Evolutionary conservation across 23 tunicate genomes (phyloP), one percentile per base, ranked within the genome.

Genomic region (Aplidium turbinatum): DNA sequence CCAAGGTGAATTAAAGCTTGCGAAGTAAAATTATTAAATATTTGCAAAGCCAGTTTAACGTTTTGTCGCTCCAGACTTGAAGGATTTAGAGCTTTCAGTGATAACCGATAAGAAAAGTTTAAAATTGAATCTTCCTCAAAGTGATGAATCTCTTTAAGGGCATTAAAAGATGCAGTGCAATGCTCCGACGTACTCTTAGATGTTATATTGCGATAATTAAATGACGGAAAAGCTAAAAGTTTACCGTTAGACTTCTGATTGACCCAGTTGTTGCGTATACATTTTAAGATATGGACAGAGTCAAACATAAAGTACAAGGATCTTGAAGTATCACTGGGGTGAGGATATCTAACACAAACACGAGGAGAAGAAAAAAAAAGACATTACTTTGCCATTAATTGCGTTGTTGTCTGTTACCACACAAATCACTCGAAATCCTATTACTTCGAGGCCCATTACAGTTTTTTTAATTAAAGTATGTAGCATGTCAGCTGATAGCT

Each of bases 221-320:
- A 65, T 11, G 50, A 18, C 5, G 72, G 72, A 65, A 18, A 65
- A 3, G 19, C 25, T n/a, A 65, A 18, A 23, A 48, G 38, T 35
- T 26, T 22, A 18, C 23, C 23, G 3, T 6, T 6, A 27, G 50
- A 35, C 38, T 65, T 65, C 38, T 35, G 72, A 21, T 65, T 65
- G 3, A 65, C 28, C 72, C 72, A 65, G 24, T 65, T 65, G 50
- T 65, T 65, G n/a, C 72, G 28, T 35, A 65, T 65, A 30, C 72
- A 65, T 50, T 65, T 65, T 19, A 65, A 21, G 38, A 65, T 65
- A 23, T 65, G 72, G 13, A 65, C 72, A 18, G 72, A 18, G 23
- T 65, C 72, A 48, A 65, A 65, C 5, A 65, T 18, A 65, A 35
- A 65, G 38, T 36, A 65, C 27, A 65, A 38, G 3, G 50, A 50